Evolutionary conservation across 2,797 vertebrate species (phyloP), one percentile per base, ranked within the genome.

Genomic region (Onychomys arenicola): DNA sequence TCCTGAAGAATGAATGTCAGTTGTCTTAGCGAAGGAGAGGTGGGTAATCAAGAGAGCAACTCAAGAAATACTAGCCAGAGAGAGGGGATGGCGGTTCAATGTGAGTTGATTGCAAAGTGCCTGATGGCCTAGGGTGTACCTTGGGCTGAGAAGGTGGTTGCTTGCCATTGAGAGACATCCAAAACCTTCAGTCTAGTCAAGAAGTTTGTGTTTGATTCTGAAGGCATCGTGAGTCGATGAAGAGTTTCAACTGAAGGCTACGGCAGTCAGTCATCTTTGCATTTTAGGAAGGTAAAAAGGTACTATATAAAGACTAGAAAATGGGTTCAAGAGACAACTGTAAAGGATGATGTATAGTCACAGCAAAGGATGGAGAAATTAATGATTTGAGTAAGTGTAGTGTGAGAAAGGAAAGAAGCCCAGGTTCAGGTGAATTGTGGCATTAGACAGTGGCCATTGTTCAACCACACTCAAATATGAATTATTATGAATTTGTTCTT

Each of bases 401-500:
- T 23, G 46, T 27, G 1, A 6, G 37, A 43, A 93, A 6, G 21
- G 32, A 52, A n/a, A 80, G 13, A 91, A 85, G 10, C 67, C 21
- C 52, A 77, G 8, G 5, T 71, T 61, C 90, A 7, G 11, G 2
- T 37, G 52, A 63, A 3, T 11, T 6, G 25, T 17, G 11, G n/a
- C 32, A 23, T 63, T 61, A 85, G 32, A 9, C 34, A 27, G 75
- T 25, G 37, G 57, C n/a, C 76, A 19, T 75, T 88, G n/a, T 52
- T 89, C 57, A 96, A 52, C 3, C 34, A 5, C 86, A 89, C 27
- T 37, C 14, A 93, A 34, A 40, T 80, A 59, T 21, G 27, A 73
- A 55, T 95, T 82, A n/a, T 40, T 90, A 12, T 90, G 29, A 80
- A 57, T 93, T 59, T 93, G 9, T 59, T 93, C 17, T 93, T 81